Conservation (phyloP, 2,113 vertebrate species). For the Xyrauchen texanus region DNA sequence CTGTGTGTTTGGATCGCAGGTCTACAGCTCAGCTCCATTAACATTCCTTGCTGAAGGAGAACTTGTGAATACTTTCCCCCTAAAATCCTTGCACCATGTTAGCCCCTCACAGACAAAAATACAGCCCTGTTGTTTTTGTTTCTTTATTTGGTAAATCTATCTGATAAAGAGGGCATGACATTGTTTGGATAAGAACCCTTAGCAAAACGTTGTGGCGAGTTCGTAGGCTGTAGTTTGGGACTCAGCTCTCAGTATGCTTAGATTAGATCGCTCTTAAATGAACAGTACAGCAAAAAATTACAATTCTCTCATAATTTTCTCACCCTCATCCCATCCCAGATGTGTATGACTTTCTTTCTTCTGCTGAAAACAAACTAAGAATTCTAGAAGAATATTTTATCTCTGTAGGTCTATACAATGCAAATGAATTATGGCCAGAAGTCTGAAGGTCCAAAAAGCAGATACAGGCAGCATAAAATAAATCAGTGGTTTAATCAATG, state of each 20-base stretch:
- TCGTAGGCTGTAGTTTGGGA: background rate
- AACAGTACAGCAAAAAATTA: too few species aligned
- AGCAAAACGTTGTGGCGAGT: background rate
- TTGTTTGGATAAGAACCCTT: slow-evolving; percentile 32
- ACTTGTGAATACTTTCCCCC: slow-evolving; percentile 35
- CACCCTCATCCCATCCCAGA: too few species aligned
- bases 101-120: slow-evolving; percentile 16
- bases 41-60: slow-evolving; percentile 6
- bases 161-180: slow-evolving; percentile 1
- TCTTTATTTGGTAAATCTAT: slow-evolving; percentile 39
- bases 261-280: slow-evolving; percentile 11
- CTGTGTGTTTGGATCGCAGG: background rate
- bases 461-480: too few species aligned
- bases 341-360: too few species aligned
- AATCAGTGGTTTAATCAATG: too few species aligned
- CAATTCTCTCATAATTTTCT: too few species aligned
- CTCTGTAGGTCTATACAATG: too few species aligned
- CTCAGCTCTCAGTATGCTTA: slow-evolving; percentile 13
- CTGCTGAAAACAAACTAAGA: too few species aligned
- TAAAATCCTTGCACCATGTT: slow-evolving; percentile 14
- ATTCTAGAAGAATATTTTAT: too few species aligned
- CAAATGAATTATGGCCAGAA: too few species aligned
- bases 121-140: slow-evolving; percentile 28
- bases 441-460: too few species aligned
- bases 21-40: slow-evolving; percentile 16